These are phyloP conservation scores for Ailurus styani DNA, from an alignment of 2,113 vertebrate species.

Conservation along the genomic window DNA sequence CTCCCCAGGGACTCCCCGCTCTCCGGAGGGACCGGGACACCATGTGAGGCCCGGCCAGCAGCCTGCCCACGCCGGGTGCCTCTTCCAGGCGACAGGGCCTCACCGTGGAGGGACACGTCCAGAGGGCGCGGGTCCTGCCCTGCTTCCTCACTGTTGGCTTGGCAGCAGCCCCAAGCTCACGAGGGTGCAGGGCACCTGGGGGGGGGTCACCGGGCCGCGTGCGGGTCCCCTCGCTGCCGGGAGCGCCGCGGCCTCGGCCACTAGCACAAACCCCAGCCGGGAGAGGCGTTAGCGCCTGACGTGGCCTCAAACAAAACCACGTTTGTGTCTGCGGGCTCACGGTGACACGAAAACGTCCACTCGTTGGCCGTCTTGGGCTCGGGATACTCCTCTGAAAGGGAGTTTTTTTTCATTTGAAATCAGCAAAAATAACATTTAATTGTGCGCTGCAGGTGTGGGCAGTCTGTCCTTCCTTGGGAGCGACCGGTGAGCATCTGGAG, in stretches of 20 bases:
- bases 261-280: rapidly evolving
- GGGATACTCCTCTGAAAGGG: no score
- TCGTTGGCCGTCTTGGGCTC: no score
- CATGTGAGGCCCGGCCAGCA: neutral
- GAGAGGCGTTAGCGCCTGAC: no score
- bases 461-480: neutral
- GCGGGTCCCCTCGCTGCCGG: no score
- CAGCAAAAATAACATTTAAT: conserved; percentile 61
- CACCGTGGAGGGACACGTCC: neutral
- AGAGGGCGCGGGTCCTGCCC: neutral
- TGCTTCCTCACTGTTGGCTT: neutral
- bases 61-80: neutral
- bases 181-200: no score
- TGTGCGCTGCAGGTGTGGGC: neutral
- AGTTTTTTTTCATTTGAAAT: neutral
- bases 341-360: no score
- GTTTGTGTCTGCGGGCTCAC: no score
- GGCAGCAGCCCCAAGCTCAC: neutral
- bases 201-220: no score
- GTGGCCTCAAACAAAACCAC: no score
- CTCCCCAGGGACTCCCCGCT: neutral
- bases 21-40: neutral
- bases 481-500: rapidly evolving
- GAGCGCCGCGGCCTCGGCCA: no score
- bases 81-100: neutral